Evolutionary conservation across 2,113 vertebrate genomes (phyloP), one percentile per base, ranked within the genome.

Genomic region (Bos javanicus): DNA sequence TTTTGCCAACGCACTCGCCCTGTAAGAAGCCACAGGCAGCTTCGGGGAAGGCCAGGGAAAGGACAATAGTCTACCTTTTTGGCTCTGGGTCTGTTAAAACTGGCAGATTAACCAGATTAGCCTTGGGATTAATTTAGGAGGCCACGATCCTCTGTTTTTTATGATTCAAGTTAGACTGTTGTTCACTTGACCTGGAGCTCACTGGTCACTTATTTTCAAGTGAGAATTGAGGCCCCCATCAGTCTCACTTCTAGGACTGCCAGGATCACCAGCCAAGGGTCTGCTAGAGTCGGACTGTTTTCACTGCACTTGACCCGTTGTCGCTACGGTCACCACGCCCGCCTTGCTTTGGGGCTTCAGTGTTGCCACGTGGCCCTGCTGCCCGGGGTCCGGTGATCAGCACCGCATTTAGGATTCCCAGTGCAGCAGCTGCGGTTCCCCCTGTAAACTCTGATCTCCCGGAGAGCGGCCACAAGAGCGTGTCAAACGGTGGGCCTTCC

Each of bases 61-160:
- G n/a, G 30, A 2, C 0, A 9, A 2, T 3, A 11, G 74, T 4
- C 0, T 1, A 17, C 1, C 2, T n/a, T 52, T 74, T 12, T 0
- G 4, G 25, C 9, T 59, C 90, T 10, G 52, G 12, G 36, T 56
- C 89, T 59, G 43, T 48, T 36, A 71, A 12, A 43, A 15, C n/a
- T 21, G 87, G 28, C 64, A 57, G 56, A 57, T 57, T 57, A 57
- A 57, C 56, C 23, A 57, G 56, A 57, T 57, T 57, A 10, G 56
- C 6, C 39, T 33, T 25, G 43, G 36, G 43, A 80, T 1, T 7
- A 52, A 50, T 0, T 2, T 17, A 59, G 17, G 62, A 16, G 28
- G 28, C 2, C 14, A 0, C 0, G 6, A 28, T 30, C 2, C 39
- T 64, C 48, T 30, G 84, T 36, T 36, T 26, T 39, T 33, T 23